These are phyloP conservation scores for Agrotis puta DNA, from an alignment of 2,888 invertebrate genomes.

Conservation along the genomic window DNA sequence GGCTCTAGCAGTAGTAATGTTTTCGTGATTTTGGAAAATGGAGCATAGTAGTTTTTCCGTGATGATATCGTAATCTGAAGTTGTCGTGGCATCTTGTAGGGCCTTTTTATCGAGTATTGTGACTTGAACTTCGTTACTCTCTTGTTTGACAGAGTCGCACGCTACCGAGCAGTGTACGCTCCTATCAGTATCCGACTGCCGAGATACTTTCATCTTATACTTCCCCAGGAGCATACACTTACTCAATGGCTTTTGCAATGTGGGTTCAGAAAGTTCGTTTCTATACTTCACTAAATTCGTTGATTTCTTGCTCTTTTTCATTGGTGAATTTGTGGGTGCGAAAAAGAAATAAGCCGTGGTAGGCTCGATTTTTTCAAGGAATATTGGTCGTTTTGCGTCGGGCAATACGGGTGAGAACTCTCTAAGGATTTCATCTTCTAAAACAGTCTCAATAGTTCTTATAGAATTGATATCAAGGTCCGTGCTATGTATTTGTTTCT, in stretches of 20 bases:
- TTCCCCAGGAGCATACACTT: constrained; percentile 78
- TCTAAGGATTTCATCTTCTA: constrained; percentile 22
- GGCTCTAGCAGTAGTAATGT: constrained; percentile 52
- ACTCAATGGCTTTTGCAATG: constrained; percentile 74
- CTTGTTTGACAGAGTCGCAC: constrained; percentile 59
- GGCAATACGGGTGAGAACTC: constrained; percentile 1
- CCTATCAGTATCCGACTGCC: constrained; percentile 40
- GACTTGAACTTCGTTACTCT: constrained; percentile 69
- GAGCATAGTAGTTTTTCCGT: constrained; percentile 79
- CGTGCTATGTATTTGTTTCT: constrained; percentile 76
- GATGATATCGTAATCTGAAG: constrained; percentile 76
- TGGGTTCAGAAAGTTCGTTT: constrained; percentile 78
- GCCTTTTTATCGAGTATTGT: constrained; percentile 64
- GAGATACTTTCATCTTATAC: constrained; percentile 64
- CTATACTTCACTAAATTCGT: constrained; percentile 84
- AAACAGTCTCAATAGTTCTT: constrained; percentile 45
- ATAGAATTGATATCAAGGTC: constrained; percentile 74
- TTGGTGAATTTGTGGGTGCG: constrained; percentile 66
- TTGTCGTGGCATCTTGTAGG: constrained; percentile 70
- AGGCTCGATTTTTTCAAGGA: constrained; percentile 61
- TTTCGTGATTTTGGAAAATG: constrained; percentile 71
- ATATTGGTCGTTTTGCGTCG: constrained; percentile 34
- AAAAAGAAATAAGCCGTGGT: constrained; percentile 75
- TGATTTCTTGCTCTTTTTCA: constrained; percentile 82
- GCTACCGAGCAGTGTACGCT: constrained; percentile 42